Evolutionary conservation across 2,888 invertebrate genomes (phyloP).

Genomic region (Eupithecia inturbata): DNA sequence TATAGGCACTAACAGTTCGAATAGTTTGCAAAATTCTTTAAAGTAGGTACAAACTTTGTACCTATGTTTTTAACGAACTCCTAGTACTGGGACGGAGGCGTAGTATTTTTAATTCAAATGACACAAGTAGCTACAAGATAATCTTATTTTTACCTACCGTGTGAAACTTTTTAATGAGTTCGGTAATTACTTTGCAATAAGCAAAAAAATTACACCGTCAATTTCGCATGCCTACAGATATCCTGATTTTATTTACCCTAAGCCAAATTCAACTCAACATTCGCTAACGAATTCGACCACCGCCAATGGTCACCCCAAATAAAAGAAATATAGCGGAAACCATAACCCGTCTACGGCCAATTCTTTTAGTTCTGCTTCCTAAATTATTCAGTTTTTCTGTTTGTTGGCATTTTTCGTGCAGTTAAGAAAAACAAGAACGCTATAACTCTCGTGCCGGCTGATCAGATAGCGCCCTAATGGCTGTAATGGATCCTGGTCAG

Average conservation of each 20-base stretch:
- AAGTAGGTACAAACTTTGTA: background rate
- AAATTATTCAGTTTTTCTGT: constrained; percentile 68
- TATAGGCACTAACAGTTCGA: too few relatives aligned
- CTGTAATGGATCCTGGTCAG: constrained; percentile 84
- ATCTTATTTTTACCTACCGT: background rate
- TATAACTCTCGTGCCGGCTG: constrained; percentile 82
- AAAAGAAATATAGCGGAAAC: constrained; percentile 75
- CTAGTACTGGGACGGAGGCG: background rate
- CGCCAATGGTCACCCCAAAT: constrained; percentile 56
- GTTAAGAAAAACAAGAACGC: constrained; percentile 81
- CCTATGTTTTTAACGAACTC: background rate
- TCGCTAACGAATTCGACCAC: constrained; percentile 48
- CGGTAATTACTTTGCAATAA: background rate
- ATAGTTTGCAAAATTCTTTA: too few relatives aligned
- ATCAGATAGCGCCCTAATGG: constrained; percentile 83
- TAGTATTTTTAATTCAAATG: background rate
- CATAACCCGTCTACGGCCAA: constrained; percentile 72
- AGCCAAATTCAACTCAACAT: constrained; percentile 36
- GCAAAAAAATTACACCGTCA: background rate
- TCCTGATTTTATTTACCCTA: constrained; percentile 48
- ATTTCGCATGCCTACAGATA: constrained; percentile 18
- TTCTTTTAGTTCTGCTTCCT: constrained; percentile 63
- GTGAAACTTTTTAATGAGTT: background rate
- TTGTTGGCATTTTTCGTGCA: constrained; percentile 73
- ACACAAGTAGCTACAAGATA: background rate